Base-by-base conservation (phyloP, 2,797 vertebrate genomes). In the Muscicapa comitata region DNA sequence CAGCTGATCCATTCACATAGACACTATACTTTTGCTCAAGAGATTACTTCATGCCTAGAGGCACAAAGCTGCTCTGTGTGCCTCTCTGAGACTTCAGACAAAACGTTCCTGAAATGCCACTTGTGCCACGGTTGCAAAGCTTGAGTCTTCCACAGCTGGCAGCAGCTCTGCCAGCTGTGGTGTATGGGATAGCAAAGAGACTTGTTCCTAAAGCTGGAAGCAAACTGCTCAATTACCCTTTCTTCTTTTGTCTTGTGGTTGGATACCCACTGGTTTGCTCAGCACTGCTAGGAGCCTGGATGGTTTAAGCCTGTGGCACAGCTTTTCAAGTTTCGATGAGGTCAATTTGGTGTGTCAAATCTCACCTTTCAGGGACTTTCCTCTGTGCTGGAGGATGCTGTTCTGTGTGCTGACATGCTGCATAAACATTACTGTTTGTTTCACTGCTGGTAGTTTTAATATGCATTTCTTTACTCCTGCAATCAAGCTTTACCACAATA, bases 401-500 rank as follows among this genome's bases (percentile, higher is more conserved):
- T 35, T 86, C 47, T 78, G 50, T 70, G 33, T 73, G 84, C 63
- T 79, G 78, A 88, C 13, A 61, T 38, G 80, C 40, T 65, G 79
- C 61, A 87, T 48, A 75, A 57, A 86, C 94, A 78, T 42, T 61
- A 38, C 40, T 55, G 85, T 80, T 62, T 33, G 75, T 75, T 96
- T 91, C 21, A 23, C 48, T 81, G 54, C 43, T 86, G 47, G 59
- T 86, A 85, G 74, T 88, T 97, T 86, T 88, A 95, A 73, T 51
- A 80, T 12, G 31, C 31, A 48, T 86, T 96, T 95, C 53, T 86
- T 96, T 93, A 90, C 90, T 95, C 82, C 82, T 79, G 78, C 43
- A 97, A 97, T 96, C 86, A 91, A 95, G 92, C 86, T 86, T 86
- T 91, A 72, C 38, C 84, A 42, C 37, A 38, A 37, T 70, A 47